Evolutionary conservation across 2,797 vertebrate genomes (phyloP).

Genomic region (Jordanella pulchra): DNA sequence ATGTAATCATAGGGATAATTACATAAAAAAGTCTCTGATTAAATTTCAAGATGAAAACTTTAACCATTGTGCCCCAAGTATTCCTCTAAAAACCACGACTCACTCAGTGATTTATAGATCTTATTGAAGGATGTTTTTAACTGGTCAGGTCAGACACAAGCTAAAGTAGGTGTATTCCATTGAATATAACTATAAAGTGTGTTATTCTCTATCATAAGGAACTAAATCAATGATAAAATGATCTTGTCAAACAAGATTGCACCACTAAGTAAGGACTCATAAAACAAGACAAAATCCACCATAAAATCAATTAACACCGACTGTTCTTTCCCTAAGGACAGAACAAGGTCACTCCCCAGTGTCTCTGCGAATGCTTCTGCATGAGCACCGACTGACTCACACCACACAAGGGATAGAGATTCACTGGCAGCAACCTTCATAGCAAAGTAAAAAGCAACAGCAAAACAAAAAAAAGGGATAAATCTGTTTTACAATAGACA

Average conservation of each 20-base stretch:
- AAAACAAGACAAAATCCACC: constrained; percentile 52
- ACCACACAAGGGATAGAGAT: constrained; percentile 39
- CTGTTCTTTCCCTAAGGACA: constrained; percentile 40
- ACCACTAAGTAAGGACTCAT: constrained; percentile 34
- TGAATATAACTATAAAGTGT: constrained; percentile 57
- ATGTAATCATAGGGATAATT: background rate
- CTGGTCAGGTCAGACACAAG: constrained; percentile 41
- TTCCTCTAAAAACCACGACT: background rate
- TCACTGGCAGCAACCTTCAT: constrained; percentile 30
- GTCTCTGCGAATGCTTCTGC: constrained; percentile 48
- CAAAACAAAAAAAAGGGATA: constrained; percentile 42
- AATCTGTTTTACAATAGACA: constrained; percentile 57
- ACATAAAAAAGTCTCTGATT: background rate
- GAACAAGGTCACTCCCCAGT: constrained; percentile 46
- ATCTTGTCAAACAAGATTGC: constrained; percentile 53
- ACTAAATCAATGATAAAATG: constrained; percentile 66
- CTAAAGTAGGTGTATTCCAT: constrained; percentile 51
- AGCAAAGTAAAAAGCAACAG: constrained; percentile 44
- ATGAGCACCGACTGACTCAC: constrained; percentile 38
- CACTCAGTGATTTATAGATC: constrained; percentile 19
- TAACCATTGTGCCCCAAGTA: background rate
- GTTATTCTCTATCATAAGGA: constrained; percentile 48
- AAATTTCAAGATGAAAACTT: background rate
- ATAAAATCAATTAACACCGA: constrained; percentile 52
- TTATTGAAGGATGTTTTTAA: constrained; percentile 14